Percentiles rank a stretch among this genome's conserved stretches.
These are phyloP conservation scores for Drosophila anomalata DNA, from an alignment of 2,888 invertebrate species.

Conservation along the genomic window DNA sequence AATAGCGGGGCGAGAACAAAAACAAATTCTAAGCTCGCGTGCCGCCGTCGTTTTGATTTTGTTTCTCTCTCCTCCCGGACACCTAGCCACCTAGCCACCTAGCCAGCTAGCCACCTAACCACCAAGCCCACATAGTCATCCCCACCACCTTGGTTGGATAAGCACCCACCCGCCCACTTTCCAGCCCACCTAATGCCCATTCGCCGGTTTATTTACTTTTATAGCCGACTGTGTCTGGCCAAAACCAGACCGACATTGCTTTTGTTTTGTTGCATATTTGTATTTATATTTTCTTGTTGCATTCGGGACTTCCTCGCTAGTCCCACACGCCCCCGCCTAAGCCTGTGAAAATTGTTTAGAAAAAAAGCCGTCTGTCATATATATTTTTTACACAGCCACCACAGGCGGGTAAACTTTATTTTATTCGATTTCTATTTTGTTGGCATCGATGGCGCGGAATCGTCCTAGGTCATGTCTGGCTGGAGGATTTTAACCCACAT, in stretches of 20 bases:
- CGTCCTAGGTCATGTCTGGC: constrained; percentile 76
- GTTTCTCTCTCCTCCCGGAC: constrained; percentile 31
- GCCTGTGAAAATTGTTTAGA: constrained; percentile 71
- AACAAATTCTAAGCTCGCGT: constrained; percentile 75
- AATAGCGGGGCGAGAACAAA: constrained; percentile 26
- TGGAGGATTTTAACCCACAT: constrained; percentile 73
- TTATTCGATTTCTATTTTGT: constrained; percentile 57
- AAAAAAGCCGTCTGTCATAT: constrained; percentile 54
- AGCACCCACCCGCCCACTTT: constrained; percentile 24
- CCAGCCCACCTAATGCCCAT: constrained; percentile 7
- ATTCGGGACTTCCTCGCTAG: constrained; percentile 11
- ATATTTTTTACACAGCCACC: constrained; percentile 40
- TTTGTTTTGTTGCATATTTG: constrained; percentile 46
- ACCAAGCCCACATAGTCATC: background rate
- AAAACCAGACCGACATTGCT: constrained; percentile 31
- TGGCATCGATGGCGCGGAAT: constrained; percentile 34
- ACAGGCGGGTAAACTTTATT: constrained; percentile 32
- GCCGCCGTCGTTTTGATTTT: constrained; percentile 50
- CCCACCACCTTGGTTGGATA: background rate
- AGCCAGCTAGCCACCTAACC: background rate
- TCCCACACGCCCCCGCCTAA: constrained; percentile 52
- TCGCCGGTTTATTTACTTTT: constrained; percentile 43
- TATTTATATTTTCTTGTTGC: constrained; percentile 45
- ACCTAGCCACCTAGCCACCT: background rate
- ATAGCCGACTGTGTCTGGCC: constrained; percentile 31